A percentile compares a stretch with the other conserved stretches of the same genome.
Conservation (phyloP, 2,797 vertebrate genomes). For the Sebastes taczanowskii region DNA sequence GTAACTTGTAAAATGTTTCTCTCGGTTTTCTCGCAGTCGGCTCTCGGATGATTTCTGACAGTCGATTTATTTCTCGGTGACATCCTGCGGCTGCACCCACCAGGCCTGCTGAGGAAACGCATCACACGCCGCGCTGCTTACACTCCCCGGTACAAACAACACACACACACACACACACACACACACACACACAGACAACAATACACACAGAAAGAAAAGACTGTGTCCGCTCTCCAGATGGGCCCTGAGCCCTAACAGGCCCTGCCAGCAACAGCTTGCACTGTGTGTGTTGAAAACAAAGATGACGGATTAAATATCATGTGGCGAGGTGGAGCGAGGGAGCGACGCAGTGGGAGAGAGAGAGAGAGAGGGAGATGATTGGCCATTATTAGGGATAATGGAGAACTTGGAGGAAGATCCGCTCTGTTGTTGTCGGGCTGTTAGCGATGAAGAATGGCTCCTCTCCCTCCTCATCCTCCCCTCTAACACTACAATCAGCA, state of each 20-base stretch:
- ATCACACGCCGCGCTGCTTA: neutral
- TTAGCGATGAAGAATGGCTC: slow-evolving; percentile 50
- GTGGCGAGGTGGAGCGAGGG: slow-evolving; percentile 62
- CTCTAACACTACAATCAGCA: slow-evolving; percentile 26
- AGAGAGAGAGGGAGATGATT: slow-evolving; percentile 45
- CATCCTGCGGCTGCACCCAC: slow-evolving; percentile 17
- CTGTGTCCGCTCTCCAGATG: slow-evolving; percentile 88
- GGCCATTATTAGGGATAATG: slow-evolving; percentile 68
- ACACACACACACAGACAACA: slow-evolving; percentile 25
- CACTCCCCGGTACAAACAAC: slow-evolving; percentile 9
- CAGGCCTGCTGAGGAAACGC: slow-evolving; percentile 32
- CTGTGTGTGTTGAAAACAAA: slow-evolving; percentile 92
- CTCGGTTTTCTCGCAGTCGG: neutral
- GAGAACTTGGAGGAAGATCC: slow-evolving; percentile 50
- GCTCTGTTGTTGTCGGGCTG: slow-evolving; percentile 40
- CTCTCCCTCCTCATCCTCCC: slow-evolving; percentile 27
- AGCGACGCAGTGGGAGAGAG: slow-evolving; percentile 21
- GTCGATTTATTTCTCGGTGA: slow-evolving; percentile 8
- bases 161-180: slow-evolving; percentile 22
- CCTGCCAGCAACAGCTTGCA: slow-evolving; percentile 91
- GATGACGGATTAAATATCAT: slow-evolving; percentile 93
- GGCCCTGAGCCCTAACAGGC: slow-evolving; percentile 81
- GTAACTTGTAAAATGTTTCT: neutral
- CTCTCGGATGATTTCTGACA: slow-evolving; percentile 11
- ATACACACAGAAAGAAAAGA: slow-evolving; percentile 18